Conservation (phyloP, 2,888 invertebrate genomes). For the Hemistola chrysoprasaria region DNA sequence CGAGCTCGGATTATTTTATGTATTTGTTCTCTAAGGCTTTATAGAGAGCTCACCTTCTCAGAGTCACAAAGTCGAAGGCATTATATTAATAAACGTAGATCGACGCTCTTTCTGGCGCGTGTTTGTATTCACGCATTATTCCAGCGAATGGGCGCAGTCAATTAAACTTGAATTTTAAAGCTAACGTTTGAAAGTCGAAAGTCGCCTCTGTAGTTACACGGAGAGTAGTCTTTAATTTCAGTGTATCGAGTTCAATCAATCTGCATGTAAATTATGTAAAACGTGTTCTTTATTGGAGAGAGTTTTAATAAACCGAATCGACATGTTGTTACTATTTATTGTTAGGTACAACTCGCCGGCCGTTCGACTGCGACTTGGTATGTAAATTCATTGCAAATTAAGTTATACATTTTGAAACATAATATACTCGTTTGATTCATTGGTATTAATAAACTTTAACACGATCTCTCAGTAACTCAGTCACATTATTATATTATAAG, state of each 20-base stretch:
- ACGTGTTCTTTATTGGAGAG: conserved; percentile 4
- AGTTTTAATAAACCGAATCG: conserved; percentile 6
- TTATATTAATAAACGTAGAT: conserved; percentile 6
- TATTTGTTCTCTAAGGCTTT: conserved; percentile 10
- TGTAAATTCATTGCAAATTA: too few relatives aligned
- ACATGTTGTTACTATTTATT: too few relatives aligned
- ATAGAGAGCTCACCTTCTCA: conserved; percentile 2
- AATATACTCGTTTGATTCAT: too few relatives aligned
- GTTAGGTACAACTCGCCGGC: too few relatives aligned
- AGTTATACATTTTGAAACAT: too few relatives aligned
- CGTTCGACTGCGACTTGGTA: too few relatives aligned
- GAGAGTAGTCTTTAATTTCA: conserved; percentile 8
- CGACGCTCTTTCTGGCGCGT: conserved; percentile 10
- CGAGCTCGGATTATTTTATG: neutral
- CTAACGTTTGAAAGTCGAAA: neutral
- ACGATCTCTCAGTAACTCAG: too few relatives aligned
- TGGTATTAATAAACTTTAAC: too few relatives aligned
- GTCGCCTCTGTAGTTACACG: neutral
- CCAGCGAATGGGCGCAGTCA: neutral
- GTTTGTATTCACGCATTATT: conserved; percentile 9
- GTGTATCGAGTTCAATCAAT: conserved; percentile 11
- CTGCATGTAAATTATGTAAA: too few relatives aligned
- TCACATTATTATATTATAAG: too few relatives aligned
- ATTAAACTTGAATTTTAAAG: neutral
- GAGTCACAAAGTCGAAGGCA: conserved; percentile 10